Evolutionary conservation across 2,888 invertebrate genomes (phyloP), one percentile per base, ranked within the genome.

Genomic region (Hololepta plana): DNA sequence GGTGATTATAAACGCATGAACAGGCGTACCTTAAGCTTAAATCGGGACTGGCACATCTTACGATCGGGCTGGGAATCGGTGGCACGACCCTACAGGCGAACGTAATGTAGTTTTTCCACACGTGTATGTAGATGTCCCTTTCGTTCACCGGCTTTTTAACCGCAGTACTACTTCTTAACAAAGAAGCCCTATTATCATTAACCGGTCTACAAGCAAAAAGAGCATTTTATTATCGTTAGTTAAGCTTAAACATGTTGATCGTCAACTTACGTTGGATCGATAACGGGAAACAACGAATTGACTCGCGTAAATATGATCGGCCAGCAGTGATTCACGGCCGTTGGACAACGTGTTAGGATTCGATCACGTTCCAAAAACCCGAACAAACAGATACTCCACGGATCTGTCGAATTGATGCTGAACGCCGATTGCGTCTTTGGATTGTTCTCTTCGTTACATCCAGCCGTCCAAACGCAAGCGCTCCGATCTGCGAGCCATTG

Each of bases 61-160:
- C 68, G 15, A 87, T 70, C 0, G 84, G 80, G 46, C 77, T 80
- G 1, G 84, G 80, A 33, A 81, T 77, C 12, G 88, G 82, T 7
- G 95, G 96, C 4, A 93, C 91, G 23, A 98, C 80, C 27, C 91
- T 71, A 60, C 95, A 98, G 4, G 91, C 91, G 62, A 95, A 82
- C 9, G 88, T 85, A 42, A 93, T 72, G 57, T 96, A 95, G 60
- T 95, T 95, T 49, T 90, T 82, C 95, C 98, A 99, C 12, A 98
- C 69, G 55, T 87, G 87, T 64, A 96, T 74, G 54, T 95, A 91
- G 15, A 85, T 73, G 51, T 95, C 95, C 38, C 90, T 64, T 56
- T 95, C 95, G 38, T 84, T 87, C 28, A 88, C 75, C 5, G 87
- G 80, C 49, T 91, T 91, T 44, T 87, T 74, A 1, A 85, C 76